Evolutionary conservation across 2,113 vertebrate species (phyloP).

Genomic region (Thymallus thymallus): DNA sequence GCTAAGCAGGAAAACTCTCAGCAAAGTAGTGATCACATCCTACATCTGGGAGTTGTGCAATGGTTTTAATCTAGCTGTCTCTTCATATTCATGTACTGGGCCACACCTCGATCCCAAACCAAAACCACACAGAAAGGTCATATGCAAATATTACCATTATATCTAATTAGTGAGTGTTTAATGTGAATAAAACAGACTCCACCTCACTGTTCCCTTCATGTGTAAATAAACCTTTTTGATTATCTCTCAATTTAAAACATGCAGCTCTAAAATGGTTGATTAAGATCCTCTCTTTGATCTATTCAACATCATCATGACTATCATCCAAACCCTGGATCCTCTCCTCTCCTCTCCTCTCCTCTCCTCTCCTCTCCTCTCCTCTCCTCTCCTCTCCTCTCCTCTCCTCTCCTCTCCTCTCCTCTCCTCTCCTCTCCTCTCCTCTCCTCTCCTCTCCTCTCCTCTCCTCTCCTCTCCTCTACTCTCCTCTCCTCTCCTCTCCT

Average conservation of each 20-base stretch:
- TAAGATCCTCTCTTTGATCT: conserved; percentile 39
- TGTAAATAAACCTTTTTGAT: conserved; percentile 30
- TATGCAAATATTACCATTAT: conserved; percentile 54
- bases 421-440: not conserved
- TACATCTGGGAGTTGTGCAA: conserved; percentile 22
- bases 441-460: not conserved
- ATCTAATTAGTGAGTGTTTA: conserved; percentile 50
- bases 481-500: not conserved
- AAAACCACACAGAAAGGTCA: conserved; percentile 57
- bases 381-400: not conserved
- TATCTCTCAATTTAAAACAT: conserved; percentile 7
- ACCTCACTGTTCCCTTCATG: conserved; percentile 19
- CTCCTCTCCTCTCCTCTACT: not conserved
- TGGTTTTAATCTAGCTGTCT: conserved; percentile 55
- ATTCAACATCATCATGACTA: conserved; percentile 1
- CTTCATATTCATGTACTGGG: conserved; percentile 34
- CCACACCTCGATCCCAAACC: conserved; percentile 27
- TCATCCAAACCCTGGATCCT: not conserved
- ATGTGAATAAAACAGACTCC: conserved; percentile 19
- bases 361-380: not conserved
- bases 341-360: not conserved
- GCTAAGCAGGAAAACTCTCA: too few relatives aligned
- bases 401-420: not conserved
- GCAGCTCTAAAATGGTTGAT: conserved; percentile 13
- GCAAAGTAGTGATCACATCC: not conserved